Conservation (phyloP, 1,140 invertebrate genomes). For the Carcinoscorpius rotundicauda region DNA sequence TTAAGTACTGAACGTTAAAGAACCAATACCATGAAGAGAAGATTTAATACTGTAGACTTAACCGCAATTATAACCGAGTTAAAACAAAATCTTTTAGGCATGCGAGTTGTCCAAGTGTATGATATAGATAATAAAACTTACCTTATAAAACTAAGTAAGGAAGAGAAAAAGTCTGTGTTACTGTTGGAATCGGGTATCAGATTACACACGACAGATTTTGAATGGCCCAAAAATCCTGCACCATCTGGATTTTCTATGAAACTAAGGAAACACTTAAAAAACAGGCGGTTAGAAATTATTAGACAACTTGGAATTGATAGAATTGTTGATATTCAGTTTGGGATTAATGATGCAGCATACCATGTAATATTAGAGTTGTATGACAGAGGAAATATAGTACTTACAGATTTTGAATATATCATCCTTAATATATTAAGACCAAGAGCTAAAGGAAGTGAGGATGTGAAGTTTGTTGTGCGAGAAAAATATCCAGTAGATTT, state of each 20-base stretch:
- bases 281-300: slow-evolving; percentile 80
- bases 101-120: slow-evolving; percentile 93
- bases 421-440: slow-evolving; percentile 90
- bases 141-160: slow-evolving; percentile 58
- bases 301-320: slow-evolving; percentile 76
- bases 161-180: slow-evolving; percentile 61
- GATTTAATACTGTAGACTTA: slow-evolving; percentile 85
- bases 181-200: slow-evolving; percentile 88
- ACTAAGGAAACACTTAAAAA: slow-evolving; percentile 92
- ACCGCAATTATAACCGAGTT: slow-evolving; percentile 71
- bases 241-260: slow-evolving; percentile 98
- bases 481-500: slow-evolving; percentile 77
- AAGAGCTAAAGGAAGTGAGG: slow-evolving; percentile 66
- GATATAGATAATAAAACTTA: slow-evolving; percentile 96
- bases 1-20: not conserved
- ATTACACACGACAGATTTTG: slow-evolving; percentile 87
- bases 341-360: slow-evolving; percentile 82
- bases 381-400: slow-evolving; percentile 89
- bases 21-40: slow-evolving; percentile 62
- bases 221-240: slow-evolving; percentile 95
- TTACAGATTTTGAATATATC: slow-evolving; percentile 81
- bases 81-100: slow-evolving; percentile 66
- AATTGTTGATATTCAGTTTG: slow-evolving; percentile 88
- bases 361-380: slow-evolving; percentile 95
- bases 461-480: slow-evolving; percentile 77